phyloP scores from a whole-genome alignment of 2,113 vertebrate genomes.

The Mola mola region DNA sequence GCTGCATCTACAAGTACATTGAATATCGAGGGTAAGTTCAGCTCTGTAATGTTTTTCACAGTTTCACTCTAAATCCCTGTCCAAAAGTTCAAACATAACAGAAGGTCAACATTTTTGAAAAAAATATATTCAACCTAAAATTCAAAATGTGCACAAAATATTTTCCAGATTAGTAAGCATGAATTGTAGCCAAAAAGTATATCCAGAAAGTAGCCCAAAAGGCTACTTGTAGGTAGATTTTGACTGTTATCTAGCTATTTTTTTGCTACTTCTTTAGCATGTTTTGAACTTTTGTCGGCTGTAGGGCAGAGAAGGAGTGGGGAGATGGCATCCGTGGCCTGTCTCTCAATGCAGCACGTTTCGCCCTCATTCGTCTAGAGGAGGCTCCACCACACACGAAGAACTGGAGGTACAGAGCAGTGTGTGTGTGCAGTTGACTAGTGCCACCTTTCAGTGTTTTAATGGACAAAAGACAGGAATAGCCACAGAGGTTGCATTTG shows the following conservation, averaged over 20 bases:
- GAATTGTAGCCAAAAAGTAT: too few relatives aligned
- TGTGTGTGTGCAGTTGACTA: constrained; percentile 8
- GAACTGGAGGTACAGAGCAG: constrained; percentile 90
- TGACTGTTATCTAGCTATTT: too few relatives aligned
- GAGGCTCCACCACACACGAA: constrained; percentile 94
- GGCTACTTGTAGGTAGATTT: too few relatives aligned
- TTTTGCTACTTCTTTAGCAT: not conserved
- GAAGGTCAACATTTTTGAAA: not conserved
- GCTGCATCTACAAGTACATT: constrained; percentile 98
- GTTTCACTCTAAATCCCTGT: not conserved
- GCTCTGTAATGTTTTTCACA: not conserved
- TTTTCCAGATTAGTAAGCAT: too few relatives aligned
- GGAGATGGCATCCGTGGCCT: constrained; percentile 94
- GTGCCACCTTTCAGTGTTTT: constrained; percentile 9
- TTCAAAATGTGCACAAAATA: too few relatives aligned
- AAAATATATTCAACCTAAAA: not conserved
- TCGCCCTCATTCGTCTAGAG: constrained; percentile 92
- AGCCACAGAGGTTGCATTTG: constrained; percentile 32
- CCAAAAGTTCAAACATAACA: not conserved
- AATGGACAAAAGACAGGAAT: constrained; percentile 15
- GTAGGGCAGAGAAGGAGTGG: constrained; percentile 97
- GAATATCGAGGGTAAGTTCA: constrained; percentile 93
- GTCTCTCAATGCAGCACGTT: constrained; percentile 94
- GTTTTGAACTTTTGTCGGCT: not conserved
- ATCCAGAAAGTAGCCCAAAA: too few relatives aligned